Evolutionary conservation across 1,140 invertebrate genomes (phyloP).

Genomic region (Listronotus bonariensis): DNA sequence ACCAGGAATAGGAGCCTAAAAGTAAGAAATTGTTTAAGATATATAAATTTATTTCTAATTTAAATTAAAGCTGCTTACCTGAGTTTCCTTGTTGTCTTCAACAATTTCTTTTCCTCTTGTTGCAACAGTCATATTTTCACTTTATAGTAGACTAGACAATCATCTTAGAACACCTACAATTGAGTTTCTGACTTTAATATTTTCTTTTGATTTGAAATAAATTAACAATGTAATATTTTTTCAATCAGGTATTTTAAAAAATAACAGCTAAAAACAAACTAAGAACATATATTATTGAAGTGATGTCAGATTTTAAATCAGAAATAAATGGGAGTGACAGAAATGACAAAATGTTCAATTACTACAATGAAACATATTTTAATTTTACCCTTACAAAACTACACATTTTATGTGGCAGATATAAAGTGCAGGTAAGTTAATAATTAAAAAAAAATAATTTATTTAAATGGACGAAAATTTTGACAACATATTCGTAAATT

Average conservation of each 20-base stretch:
- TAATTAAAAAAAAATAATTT: constrained; percentile 17
- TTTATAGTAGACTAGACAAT: constrained; percentile 40
- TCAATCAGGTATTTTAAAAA: neutral
- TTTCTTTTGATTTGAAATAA: constrained; percentile 27
- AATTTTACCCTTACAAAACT: constrained; percentile 14
- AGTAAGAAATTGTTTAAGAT: constrained; percentile 1
- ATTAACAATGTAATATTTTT: constrained; percentile 14
- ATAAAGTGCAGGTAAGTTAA: constrained; percentile 6
- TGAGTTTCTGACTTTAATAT: neutral
- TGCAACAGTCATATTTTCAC: constrained; percentile 63
- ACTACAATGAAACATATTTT: constrained; percentile 11
- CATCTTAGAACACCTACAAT: constrained; percentile 41
- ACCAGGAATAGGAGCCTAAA: constrained; percentile 48
- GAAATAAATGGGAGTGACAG: constrained; percentile 54
- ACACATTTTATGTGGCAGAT: neutral
- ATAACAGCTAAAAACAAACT: constrained; percentile 13
- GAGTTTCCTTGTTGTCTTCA: constrained; percentile 63
- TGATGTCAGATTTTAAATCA: constrained; percentile 46
- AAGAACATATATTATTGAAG: constrained; percentile 32
- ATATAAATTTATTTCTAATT: neutral
- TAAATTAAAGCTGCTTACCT: constrained; percentile 50
- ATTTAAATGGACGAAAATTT: constrained; percentile 39
- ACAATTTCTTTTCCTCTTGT: constrained; percentile 66
- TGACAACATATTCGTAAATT: constrained; percentile 48
- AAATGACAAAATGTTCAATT: constrained; percentile 37